These are phyloP conservation scores for Cyclopterus lumpus DNA, from an alignment of 2,797 vertebrate genomes.

Conservation along the genomic window DNA sequence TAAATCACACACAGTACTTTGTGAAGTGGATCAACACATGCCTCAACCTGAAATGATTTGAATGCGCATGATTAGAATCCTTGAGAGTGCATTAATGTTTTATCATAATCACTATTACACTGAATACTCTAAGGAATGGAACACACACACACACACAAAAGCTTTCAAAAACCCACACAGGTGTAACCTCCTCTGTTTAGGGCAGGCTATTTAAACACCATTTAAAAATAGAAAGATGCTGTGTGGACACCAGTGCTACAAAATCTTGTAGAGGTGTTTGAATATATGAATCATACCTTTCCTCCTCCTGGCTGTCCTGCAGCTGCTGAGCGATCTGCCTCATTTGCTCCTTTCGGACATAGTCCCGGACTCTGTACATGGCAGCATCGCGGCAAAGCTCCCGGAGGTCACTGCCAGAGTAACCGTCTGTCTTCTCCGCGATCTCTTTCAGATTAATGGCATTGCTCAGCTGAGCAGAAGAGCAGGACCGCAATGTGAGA, in stretches of 20 bases:
- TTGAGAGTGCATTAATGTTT: neutral
- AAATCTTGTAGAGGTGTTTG: constrained; percentile 45
- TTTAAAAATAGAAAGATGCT: constrained; percentile 10
- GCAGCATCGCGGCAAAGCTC: constrained; percentile 87
- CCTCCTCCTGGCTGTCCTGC: constrained; percentile 73
- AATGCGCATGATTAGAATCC: neutral
- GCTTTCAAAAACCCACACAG: constrained; percentile 8
- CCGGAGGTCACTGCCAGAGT: constrained; percentile 85
- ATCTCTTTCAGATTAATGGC: constrained; percentile 85
- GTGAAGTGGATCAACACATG: neutral
- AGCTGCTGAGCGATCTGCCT: constrained; percentile 83
- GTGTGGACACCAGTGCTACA: constrained; percentile 11
- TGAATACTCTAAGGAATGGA: neutral
- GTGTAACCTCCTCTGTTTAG: constrained; percentile 5
- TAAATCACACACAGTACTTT: constrained; percentile 12
- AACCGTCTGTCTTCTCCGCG: constrained; percentile 81
- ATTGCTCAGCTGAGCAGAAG: constrained; percentile 80
- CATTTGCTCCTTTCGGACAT: constrained; percentile 87
- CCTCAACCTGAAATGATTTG: neutral
- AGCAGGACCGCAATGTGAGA: constrained; percentile 18
- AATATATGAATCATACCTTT: constrained; percentile 72
- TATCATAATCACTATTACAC: neutral
- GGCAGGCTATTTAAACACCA: neutral
- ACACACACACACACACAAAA: neutral
- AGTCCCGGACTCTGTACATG: constrained; percentile 86